A percentile compares a stretch with the other conserved stretches of the same genome.
Conservation (phyloP, 1,140 invertebrate genomes). For the Nasonia vitripennis region DNA sequence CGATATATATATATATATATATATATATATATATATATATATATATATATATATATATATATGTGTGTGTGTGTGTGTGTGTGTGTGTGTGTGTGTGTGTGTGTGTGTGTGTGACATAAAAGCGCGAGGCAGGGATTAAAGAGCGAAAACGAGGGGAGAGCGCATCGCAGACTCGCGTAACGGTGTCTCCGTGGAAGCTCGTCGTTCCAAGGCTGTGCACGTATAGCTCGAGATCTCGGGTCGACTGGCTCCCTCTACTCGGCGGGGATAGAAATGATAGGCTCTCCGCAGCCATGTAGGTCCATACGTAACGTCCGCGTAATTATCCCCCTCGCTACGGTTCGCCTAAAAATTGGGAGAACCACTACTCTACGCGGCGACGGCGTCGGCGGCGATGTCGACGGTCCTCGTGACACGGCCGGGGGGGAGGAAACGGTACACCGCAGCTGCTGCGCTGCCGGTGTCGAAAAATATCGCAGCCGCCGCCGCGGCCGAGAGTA, state of each 20-base stretch:
- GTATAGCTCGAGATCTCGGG: not conserved
- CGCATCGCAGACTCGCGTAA: constrained; percentile 13
- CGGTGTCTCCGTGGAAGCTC: constrained; percentile 10
- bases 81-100: not conserved
- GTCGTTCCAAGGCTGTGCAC: constrained; percentile 38
- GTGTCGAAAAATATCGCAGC: constrained; percentile 21
- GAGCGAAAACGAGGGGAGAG: not conserved
- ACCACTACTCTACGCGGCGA: not conserved
- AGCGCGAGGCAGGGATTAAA: not conserved
- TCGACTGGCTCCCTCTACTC: not conserved
- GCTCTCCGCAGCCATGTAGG: not conserved
- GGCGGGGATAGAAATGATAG: not conserved
- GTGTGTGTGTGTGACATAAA: not conserved
- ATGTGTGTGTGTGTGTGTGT: no score
- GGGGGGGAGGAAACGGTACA: constrained; percentile 9
- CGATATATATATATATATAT: not conserved
- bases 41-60: no score
- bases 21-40: no score
- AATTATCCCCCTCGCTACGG: not conserved
- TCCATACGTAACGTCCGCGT: not conserved
- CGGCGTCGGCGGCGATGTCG: not conserved
- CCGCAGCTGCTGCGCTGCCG: not conserved
- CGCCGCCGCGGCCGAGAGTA: no score
- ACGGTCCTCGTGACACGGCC: not conserved
- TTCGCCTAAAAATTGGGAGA: not conserved